Evolutionary conservation across 2,797 vertebrate genomes (phyloP).

Genomic region (Hylomyscus alleni): DNA sequence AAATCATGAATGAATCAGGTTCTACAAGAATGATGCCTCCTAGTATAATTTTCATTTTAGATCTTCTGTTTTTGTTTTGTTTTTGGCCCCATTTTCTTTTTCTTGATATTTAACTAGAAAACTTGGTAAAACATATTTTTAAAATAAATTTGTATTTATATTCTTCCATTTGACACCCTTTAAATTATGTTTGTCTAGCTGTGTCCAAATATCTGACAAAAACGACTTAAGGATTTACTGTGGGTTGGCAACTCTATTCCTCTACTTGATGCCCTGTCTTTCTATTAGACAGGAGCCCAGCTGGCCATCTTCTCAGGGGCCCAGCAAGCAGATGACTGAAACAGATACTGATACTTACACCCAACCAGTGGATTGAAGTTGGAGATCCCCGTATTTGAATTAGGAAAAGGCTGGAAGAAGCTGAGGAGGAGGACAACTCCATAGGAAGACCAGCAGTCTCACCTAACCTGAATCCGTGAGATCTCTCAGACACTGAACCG

Average conservation of each 20-base stretch:
- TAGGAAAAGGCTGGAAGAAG: neutral
- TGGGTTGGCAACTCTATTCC: neutral
- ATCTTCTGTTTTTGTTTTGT: neutral
- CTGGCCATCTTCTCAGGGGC: neutral
- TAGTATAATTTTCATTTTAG: neutral
- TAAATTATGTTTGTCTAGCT: neutral
- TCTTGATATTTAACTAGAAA: neutral
- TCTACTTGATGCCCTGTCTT: neutral
- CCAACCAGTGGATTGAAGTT: neutral
- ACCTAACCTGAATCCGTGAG: neutral
- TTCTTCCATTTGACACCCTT: neutral
- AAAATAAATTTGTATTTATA: neutral
- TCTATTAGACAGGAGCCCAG: neutral
- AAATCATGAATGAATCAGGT: neutral
- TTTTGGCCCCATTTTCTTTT: neutral
- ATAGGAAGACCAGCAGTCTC: neutral
- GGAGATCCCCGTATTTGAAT: neutral
- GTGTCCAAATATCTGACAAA: neutral
- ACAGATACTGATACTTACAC: neutral
- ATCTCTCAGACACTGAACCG: neutral
- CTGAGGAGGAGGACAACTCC: neutral
- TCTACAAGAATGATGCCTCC: neutral
- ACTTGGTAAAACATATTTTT: neutral
- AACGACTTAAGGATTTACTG: neutral
- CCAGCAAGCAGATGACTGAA: neutral